Evolutionary conservation across 2,113 vertebrate genomes (phyloP).

Genomic region (Hymenochirus boettgeri): DNA sequence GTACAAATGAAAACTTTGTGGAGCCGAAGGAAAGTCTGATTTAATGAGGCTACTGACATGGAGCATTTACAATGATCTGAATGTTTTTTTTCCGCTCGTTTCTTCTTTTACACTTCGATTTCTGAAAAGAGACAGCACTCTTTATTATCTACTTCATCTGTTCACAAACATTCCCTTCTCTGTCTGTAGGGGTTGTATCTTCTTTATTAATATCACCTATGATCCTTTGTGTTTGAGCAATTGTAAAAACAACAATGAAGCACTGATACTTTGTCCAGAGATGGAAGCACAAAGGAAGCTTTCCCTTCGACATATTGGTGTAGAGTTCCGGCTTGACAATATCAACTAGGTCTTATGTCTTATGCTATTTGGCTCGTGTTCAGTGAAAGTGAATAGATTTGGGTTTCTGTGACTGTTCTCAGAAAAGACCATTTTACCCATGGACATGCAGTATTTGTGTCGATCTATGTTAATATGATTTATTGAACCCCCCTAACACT

Average conservation of each 20-base stretch:
- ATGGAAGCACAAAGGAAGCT: not conserved
- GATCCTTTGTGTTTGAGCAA: not conserved
- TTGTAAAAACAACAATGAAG: not conserved
- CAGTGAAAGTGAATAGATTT: too few species aligned
- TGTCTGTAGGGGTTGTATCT: slow-evolving; percentile 4
- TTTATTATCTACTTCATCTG: slow-evolving; percentile 16
- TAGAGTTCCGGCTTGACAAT: not conserved
- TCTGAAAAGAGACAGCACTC: not conserved
- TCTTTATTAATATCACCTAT: slow-evolving; percentile 15
- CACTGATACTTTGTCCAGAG: not conserved
- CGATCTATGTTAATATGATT: too few species aligned
- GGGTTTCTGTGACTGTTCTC: too few species aligned
- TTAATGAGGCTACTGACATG: slow-evolving; percentile 12
- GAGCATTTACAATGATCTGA: too few species aligned
- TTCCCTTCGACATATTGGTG: not conserved
- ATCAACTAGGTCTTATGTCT: not conserved
- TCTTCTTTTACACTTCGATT: too few species aligned
- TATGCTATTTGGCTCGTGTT: too few species aligned
- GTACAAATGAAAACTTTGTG: slow-evolving; percentile 26
- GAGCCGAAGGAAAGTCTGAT: not conserved
- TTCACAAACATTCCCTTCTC: not conserved
- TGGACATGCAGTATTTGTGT: too few species aligned
- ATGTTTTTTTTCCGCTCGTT: too few species aligned
- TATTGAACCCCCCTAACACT: too few species aligned
- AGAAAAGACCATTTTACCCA: too few species aligned